Evolutionary conservation across 2,797 vertebrate species (phyloP).

Genomic region (Sebastes cheni): DNA sequence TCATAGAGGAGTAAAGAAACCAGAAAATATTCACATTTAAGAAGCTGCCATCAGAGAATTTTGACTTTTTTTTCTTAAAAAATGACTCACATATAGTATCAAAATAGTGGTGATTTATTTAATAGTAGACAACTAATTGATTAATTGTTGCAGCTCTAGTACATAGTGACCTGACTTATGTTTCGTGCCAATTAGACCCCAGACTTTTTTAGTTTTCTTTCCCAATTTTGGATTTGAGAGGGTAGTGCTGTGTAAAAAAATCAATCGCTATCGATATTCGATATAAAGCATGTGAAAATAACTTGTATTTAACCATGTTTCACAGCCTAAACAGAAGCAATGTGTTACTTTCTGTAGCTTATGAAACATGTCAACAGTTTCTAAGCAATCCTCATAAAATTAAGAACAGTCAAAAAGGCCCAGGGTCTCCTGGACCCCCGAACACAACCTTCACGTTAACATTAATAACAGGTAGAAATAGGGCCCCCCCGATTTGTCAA

Average conservation of each 20-base stretch:
- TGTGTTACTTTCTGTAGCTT: neutral
- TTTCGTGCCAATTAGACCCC: neutral
- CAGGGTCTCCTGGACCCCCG: neutral
- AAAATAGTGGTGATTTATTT: too few relatives aligned
- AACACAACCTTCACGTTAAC: neutral
- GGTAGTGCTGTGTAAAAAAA: neutral
- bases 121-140: too few relatives aligned
- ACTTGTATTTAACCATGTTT: neutral
- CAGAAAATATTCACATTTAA: too few relatives aligned
- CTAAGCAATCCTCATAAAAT: neutral
- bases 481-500: neutral
- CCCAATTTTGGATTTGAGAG: neutral
- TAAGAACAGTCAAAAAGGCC: neutral
- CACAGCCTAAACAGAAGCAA: neutral
- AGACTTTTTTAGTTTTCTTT: neutral
- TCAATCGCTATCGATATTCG: too few relatives aligned
- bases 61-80: too few relatives aligned
- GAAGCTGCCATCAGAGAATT: too few relatives aligned
- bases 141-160: too few relatives aligned
- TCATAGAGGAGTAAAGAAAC: too few relatives aligned
- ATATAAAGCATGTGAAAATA: neutral
- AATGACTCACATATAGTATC: too few relatives aligned
- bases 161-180: neutral
- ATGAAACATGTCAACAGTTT: neutral
- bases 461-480: neutral